Base-by-base conservation (phyloP, 2,797 vertebrate genomes). In the Lophotriccus pileatus region DNA sequence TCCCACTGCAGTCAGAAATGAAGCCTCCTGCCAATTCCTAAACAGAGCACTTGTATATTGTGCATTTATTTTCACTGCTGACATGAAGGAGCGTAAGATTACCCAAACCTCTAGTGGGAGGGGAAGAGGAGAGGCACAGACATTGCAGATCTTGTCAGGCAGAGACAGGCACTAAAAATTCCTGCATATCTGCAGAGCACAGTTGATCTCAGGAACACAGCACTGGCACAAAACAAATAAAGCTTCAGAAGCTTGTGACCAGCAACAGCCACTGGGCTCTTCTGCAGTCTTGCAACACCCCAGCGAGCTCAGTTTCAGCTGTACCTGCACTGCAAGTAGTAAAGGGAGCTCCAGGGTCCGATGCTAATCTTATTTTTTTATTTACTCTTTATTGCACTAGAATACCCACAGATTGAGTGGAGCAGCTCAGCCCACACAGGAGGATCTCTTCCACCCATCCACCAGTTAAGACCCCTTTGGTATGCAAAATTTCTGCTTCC, bases 141-240 rank as follows among this genome's bases (percentile, higher is more conserved):
- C 39, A 13, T 67, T 24, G 25, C 43, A 94, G 80, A 73, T 79
- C 79, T 90, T 84, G 67, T 91, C 66, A 88, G 53, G 59, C 66
- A 90, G 41, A 86, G 59, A 36, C 70, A 34, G 15, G 74, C 80
- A 82, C 49, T 94, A 95, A 84, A 95, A 93, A 88, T 87, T 94
- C 93, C 94, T 94, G 87, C 52, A 18, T 84, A 89, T 89, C 89
- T 91, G 59, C 85, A 91, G 66, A 84, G 50, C 69, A 53, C 32
- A 59, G 70, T 7, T 91, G 74, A 88, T 92, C 63, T 93, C 41
- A 34, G 78, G 53, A 91, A 53, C 74, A 84, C 60, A 79, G 77
- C 52, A 79, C 68, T 47, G 56, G 32, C 87, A 74, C 72, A 83
- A 85, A 91, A 68, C 55, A 88, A 91, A 59, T 37, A 67, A 67